Conservation (phyloP, 2,888 invertebrate genomes). For the Glaucopsyche alexis region DNA sequence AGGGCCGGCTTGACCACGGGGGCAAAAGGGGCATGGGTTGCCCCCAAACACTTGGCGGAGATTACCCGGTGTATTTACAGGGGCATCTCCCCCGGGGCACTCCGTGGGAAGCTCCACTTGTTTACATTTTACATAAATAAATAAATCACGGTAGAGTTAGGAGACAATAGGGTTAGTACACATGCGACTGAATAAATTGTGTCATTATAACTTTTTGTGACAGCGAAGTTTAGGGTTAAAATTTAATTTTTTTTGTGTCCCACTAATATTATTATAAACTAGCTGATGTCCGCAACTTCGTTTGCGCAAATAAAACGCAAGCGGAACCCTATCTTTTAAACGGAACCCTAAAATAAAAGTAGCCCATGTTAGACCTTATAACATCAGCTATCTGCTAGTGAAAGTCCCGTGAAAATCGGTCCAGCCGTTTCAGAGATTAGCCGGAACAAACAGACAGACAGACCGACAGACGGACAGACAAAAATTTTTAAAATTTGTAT, state of each 20-base stretch:
- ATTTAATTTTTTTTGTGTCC: not conserved
- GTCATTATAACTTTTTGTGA: slow-evolving; percentile 12
- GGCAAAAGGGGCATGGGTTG: not conserved
- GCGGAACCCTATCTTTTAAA: too few species aligned
- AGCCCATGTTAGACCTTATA: too few species aligned
- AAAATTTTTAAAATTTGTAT: too few species aligned
- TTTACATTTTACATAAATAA: slow-evolving; percentile 17
- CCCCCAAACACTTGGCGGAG: not conserved
- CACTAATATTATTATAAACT: too few species aligned
- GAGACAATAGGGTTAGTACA: slow-evolving; percentile 1
- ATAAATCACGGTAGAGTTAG: slow-evolving; percentile 2
- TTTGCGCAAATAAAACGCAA: too few species aligned
- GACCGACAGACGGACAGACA: too few species aligned
- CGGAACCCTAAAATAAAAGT: too few species aligned
- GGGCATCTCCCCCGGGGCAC: not conserved
- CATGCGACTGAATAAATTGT: slow-evolving; percentile 11
- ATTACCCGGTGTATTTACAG: not conserved
- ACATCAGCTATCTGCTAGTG: too few species aligned
- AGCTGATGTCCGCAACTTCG: too few species aligned
- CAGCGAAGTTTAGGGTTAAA: not conserved
- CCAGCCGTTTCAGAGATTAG: too few species aligned
- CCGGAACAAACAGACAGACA: too few species aligned
- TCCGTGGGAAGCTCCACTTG: slow-evolving; percentile 9
- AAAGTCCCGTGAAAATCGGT: too few species aligned
- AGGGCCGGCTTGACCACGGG: slow-evolving; percentile 10